These are phyloP conservation scores for Subanguina moxae DNA, from an alignment of 1,140 invertebrate genomes.

Conservation along the genomic window DNA sequence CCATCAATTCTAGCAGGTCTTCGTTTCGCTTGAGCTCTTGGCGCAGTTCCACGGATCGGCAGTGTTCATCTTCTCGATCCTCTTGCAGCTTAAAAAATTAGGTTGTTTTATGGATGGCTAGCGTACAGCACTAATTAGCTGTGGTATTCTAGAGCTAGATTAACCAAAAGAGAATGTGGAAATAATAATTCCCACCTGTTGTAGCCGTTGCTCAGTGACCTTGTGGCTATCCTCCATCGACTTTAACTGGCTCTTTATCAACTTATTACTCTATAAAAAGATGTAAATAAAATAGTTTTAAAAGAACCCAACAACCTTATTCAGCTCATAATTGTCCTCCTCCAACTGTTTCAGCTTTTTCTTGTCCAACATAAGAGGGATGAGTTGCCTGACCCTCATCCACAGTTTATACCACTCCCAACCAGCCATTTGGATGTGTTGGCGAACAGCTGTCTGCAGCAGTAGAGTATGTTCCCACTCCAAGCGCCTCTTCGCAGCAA, in stretches of 20 bases:
- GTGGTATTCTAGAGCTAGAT: too few species aligned
- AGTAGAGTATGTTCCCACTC: constrained; percentile 29
- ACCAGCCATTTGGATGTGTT: constrained; percentile 8
- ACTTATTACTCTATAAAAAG: background rate
- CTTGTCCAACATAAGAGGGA: constrained; percentile 33
- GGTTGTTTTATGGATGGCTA: background rate
- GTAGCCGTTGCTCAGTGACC: too few species aligned
- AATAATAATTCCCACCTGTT: too few species aligned
- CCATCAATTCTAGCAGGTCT: constrained; percentile 47
- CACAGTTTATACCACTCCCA: constrained; percentile 24
- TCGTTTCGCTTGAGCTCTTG: constrained; percentile 48
- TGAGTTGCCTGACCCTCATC: constrained; percentile 23
- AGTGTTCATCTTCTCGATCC: constrained; percentile 20
- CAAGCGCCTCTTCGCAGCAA: constrained; percentile 19
- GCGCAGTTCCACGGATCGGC: constrained; percentile 32
- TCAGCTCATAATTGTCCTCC: constrained; percentile 16
- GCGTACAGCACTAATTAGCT: too few species aligned
- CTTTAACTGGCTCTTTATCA: background rate
- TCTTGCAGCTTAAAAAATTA: constrained; percentile 6
- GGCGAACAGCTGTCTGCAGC: constrained; percentile 46
- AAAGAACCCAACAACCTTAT: background rate
- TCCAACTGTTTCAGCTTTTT: constrained; percentile 19
- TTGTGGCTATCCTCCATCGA: too few species aligned
- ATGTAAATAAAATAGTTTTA: background rate
- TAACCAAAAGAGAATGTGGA: too few species aligned